These are phyloP conservation scores for Dysmachus trigonus DNA, from an alignment of 2,888 invertebrate species.

Conservation along the genomic window DNA sequence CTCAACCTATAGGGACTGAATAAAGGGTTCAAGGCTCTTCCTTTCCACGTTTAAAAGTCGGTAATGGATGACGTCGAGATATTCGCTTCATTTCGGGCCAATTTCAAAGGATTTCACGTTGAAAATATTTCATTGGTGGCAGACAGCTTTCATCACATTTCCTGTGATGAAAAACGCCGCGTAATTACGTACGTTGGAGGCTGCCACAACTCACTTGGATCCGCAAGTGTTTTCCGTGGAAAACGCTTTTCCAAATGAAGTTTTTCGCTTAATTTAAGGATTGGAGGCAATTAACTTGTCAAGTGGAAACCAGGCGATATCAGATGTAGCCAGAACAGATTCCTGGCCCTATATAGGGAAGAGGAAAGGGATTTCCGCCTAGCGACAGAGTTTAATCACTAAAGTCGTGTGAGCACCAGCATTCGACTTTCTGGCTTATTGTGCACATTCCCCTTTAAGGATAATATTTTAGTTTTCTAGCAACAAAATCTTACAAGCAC, in stretches of 20 bases:
- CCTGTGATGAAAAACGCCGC: conserved; percentile 8
- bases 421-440: background rate
- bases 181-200: background rate
- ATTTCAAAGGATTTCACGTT: background rate
- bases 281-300: conserved; percentile 25
- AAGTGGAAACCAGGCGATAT: background rate
- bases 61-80: background rate
- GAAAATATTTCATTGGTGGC: background rate
- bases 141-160: conserved; percentile 5
- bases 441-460: background rate
- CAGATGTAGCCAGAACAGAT: background rate
- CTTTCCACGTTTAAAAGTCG: background rate
- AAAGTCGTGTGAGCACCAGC: background rate
- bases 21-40: background rate
- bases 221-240: background rate
- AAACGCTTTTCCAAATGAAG: background rate
- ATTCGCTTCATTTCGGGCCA: background rate
- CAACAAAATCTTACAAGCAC: background rate
- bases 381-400: background rate
- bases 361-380: background rate
- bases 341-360: background rate
- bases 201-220: background rate
- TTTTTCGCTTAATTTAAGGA: conserved; percentile 23
- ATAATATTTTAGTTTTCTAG: background rate
- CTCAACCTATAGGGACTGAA: background rate